Base-by-base conservation (phyloP, 1,140 invertebrate species). In the Drosophila micromelanica region DNA sequence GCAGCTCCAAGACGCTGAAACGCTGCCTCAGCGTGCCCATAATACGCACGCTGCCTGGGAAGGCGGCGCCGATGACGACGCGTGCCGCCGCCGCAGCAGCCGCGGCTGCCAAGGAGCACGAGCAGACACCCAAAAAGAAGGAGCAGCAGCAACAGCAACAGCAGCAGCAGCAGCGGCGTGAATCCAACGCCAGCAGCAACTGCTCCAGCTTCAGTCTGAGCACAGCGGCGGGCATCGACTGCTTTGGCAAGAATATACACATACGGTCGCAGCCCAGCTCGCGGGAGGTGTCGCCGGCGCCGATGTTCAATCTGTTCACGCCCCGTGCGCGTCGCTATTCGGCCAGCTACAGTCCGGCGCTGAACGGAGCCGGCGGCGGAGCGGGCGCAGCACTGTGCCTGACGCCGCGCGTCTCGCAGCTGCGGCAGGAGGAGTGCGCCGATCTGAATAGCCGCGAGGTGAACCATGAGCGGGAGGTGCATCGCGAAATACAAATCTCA, bases 401-500 rank as follows among this genome's bases (percentile, higher is more conserved):
- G 48, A 96, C 96, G 56, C 96, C 96, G 46, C 92, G 97, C 76
- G 96, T 98, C 3, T 96, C 95, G 91, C 97, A 98, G 93, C 93
- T 98, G 42, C 94, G 97, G 56, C 95, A 96, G 74, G 97, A 98
- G 93, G 97, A 98, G 93, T 97, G 96, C 86, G 95, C 96, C 23
- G 97, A 97, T 90, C 94, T 96, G 3, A 96, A 96, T 79, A 95
- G 94, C 48, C 93, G 97, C 52, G 97, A 98, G 93, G 95, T 96
- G 43, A 96, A 96, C n/a, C 97, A 97, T 92, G 97, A 98, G 93
- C 94, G 96, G 48, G 96, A 98, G 93, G 94, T 97, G 55, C 96
- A 97, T 89, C 95, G 95, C 84, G 95, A 96, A 71, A 97, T 98
- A 94, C 96, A 97, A 92, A 97, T 98, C 92, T 97, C 97, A 1